Base-by-base conservation (phyloP, 2,113 vertebrate genomes). In the Baryphthengus martii region DNA sequence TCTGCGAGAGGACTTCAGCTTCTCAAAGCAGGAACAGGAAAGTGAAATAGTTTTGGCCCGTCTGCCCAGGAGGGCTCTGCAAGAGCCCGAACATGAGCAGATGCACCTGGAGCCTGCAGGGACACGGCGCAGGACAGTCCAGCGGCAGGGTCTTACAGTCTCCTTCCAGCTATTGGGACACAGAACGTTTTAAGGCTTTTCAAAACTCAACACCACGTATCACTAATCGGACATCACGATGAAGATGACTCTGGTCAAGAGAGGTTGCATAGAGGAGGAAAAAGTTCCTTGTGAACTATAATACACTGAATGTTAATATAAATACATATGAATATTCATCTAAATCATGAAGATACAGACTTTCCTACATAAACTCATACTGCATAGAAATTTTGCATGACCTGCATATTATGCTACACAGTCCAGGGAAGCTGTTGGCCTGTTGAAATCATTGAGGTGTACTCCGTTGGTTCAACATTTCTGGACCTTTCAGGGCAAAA, bases 131-230 rank as follows among this genome's bases (percentile, higher is more conserved):
- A 52, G 37, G 21, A 8, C n/a, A 61, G 13, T 11, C 35, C 13
- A 23, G 11, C 0, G 0, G 20, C 40, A 63, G 15, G 12, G 13
- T 17, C 63, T 25, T 24, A 13, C 21, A 18, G 47, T 23, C 16
- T 18, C 45, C 39, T 82, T 55, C 28, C 62, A 68, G 55, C 47
- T 33, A 7, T 3, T 33, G 1, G 2, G 37, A 53, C 1, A 1
- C 10, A 35, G 28, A 56, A n/a, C 3, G 1, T 47, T 40, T 59
- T 61, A 52, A 76, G 52, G n/a, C 52, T 71, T 67, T 62, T 35
- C 19, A 70, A 68, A 68, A 52, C 25, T n/a, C 72, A 78, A 24
- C 16, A 52, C 13, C 37, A 47, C 10, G 45, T 3, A n/a, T n/a
- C 13, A 33, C 62, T 25, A 68, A 17, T 6, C 16, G 29, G 42